phyloP scores from a whole-genome alignment of 2,113 vertebrate genomes.

The Phalacrocorax pelagicus region DNA sequence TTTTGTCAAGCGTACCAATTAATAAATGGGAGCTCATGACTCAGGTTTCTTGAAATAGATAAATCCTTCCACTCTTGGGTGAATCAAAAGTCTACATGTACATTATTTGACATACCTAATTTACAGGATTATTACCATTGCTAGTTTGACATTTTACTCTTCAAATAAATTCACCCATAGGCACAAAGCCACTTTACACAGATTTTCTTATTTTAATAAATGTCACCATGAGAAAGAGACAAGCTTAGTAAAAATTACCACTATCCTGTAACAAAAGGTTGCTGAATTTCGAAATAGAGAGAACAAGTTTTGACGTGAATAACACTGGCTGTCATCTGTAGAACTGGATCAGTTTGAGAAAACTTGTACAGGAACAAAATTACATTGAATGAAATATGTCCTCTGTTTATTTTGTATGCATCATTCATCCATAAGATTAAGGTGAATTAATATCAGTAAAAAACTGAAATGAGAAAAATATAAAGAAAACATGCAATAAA shows the following conservation, averaged over 20 bases:
- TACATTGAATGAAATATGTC: background rate
- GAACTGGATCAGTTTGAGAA: background rate
- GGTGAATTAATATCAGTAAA: background rate
- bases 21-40: conserved; percentile 28
- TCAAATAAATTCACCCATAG: conserved; percentile 67
- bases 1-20: conserved; percentile 36
- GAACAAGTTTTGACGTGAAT: background rate
- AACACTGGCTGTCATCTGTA: background rate
- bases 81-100: conserved; percentile 64
- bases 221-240: conserved; percentile 37
- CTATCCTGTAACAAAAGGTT: background rate
- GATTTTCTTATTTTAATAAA: conserved; percentile 71
- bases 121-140: conserved; percentile 49
- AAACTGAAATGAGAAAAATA: background rate
- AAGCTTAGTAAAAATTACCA: background rate
- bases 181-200: conserved; percentile 58
- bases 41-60: conserved; percentile 40
- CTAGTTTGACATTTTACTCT: conserved; percentile 69
- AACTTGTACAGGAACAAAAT: background rate
- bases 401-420: background rate
- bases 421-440: background rate
- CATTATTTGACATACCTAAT: conserved; percentile 53
- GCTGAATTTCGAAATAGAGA: background rate
- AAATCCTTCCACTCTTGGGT: conserved; percentile 32
- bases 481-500: background rate